A percentile compares a stretch with the other conserved stretches of the same genome.
Evolutionary conservation across 2,797 vertebrate genomes (phyloP).

Genomic region (Echiichthys vipera): DNA sequence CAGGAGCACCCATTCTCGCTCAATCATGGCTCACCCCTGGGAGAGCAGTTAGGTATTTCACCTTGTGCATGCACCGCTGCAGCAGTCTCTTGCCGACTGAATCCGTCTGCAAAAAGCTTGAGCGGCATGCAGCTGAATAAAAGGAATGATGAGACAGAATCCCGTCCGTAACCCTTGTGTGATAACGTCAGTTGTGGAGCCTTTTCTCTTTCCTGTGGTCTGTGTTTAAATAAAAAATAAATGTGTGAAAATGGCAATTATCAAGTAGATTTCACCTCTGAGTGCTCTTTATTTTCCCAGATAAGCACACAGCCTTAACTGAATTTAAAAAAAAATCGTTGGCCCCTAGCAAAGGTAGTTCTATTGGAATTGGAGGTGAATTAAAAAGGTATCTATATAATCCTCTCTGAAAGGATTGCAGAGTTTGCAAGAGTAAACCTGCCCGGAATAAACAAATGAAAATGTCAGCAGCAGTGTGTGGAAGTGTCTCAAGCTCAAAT

Average conservation of each 20-base stretch:
- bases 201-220: constrained; percentile 36
- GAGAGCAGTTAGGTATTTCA: constrained; percentile 60
- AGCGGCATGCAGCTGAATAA: constrained; percentile 44
- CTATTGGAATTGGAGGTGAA: constrained; percentile 48
- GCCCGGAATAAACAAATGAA: constrained; percentile 61
- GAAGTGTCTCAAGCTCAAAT: constrained; percentile 46
- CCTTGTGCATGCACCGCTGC: constrained; percentile 53
- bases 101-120: constrained; percentile 46
- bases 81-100: constrained; percentile 48
- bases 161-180: constrained; percentile 54
- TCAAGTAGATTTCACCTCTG: constrained; percentile 39
- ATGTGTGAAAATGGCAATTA: constrained; percentile 46
- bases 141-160: constrained; percentile 56
- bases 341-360: constrained; percentile 47
- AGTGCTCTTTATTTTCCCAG: constrained; percentile 40
- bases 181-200: constrained; percentile 50
- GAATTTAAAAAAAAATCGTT: constrained; percentile 48
- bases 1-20: constrained; percentile 47
- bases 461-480: constrained; percentile 62
- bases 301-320: constrained; percentile 32
- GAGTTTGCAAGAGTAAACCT: constrained; percentile 62
- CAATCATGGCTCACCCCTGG: constrained; percentile 42
- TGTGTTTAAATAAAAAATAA: constrained; percentile 54
- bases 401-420: constrained; percentile 46
- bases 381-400: constrained; percentile 45